These are phyloP conservation scores for Perithous albicinctus DNA, from an alignment of 2,888 invertebrate species.

Conservation along the genomic window DNA sequence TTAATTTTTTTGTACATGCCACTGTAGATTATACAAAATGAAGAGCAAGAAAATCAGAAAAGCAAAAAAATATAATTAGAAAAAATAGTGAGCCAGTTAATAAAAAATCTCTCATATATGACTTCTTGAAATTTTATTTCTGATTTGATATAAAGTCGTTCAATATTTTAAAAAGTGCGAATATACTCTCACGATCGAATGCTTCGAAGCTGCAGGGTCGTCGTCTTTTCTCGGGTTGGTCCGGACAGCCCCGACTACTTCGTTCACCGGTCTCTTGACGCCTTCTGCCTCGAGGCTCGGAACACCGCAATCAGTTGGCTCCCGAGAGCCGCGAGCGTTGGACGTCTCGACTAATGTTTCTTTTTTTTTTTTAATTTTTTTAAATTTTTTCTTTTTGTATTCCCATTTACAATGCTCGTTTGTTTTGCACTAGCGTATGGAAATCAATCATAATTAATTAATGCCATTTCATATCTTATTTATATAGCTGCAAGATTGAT, in stretches of 20 bases:
- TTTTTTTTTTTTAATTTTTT: not conserved
- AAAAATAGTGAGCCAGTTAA: too few relatives aligned
- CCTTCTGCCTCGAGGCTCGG: constrained; percentile 15
- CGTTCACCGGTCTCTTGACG: constrained; percentile 10
- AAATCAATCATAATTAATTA: not conserved
- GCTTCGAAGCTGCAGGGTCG: not conserved
- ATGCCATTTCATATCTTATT: not conserved
- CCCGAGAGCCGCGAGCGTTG: constrained; percentile 35
- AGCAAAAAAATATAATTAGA: too few relatives aligned
- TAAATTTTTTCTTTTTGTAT: not conserved
- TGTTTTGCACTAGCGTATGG: not conserved
- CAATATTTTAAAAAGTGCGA: too few relatives aligned
- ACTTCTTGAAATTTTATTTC: too few relatives aligned
- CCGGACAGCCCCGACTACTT: constrained; percentile 19
- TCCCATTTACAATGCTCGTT: not conserved
- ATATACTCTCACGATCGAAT: too few relatives aligned
- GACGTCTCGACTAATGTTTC: constrained; percentile 5
- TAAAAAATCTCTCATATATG: too few relatives aligned
- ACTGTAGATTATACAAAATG: too few relatives aligned
- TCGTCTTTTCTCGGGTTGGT: constrained; percentile 32
- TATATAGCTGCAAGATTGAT: not conserved
- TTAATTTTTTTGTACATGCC: too few relatives aligned
- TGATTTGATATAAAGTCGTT: too few relatives aligned
- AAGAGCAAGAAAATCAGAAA: too few relatives aligned
- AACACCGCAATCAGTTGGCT: constrained; percentile 38